A percentile compares a stretch with the other conserved stretches of the same genome.
phyloP scores from a whole-genome alignment of 2,797 vertebrate species.

The Acanthurus leucopareius region DNA sequence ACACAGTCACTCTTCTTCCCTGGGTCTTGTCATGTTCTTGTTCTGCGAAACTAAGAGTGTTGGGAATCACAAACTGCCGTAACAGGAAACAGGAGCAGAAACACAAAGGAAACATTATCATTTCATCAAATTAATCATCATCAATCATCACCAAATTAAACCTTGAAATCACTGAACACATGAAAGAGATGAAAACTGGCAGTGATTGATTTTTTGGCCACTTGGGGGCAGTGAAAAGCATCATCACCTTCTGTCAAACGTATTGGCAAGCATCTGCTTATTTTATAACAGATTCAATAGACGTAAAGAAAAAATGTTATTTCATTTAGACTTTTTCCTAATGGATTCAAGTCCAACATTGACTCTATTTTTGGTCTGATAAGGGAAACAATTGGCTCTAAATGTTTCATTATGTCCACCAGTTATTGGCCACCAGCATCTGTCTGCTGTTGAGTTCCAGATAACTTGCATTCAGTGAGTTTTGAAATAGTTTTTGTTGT shows the following conservation, averaged over 20 bases:
- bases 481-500: not conserved
- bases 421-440: not conserved
- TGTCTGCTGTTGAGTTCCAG: not conserved
- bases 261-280: not conserved
- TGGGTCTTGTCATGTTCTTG: conserved; percentile 8
- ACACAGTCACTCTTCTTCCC: conserved; percentile 18
- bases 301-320: too few relatives aligned
- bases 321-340: not conserved
- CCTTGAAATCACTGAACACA: too few relatives aligned
- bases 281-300: too few relatives aligned
- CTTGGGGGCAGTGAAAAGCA: not conserved
- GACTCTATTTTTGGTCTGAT: not conserved
- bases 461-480: not conserved
- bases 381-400: not conserved
- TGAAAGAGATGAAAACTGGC: not conserved
- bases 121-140: not conserved
- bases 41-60: conserved; percentile 11
- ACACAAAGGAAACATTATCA: not conserved
- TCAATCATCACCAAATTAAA: not conserved
- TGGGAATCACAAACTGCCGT: not conserved
- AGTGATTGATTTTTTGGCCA: not conserved
- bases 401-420: not conserved
- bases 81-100: too few relatives aligned
- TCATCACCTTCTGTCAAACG: not conserved
- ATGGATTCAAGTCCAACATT: not conserved